Conservation (phyloP, 37 sponge, comb jelly and placozoan species). For the Aplysina aerophoba region DNA sequence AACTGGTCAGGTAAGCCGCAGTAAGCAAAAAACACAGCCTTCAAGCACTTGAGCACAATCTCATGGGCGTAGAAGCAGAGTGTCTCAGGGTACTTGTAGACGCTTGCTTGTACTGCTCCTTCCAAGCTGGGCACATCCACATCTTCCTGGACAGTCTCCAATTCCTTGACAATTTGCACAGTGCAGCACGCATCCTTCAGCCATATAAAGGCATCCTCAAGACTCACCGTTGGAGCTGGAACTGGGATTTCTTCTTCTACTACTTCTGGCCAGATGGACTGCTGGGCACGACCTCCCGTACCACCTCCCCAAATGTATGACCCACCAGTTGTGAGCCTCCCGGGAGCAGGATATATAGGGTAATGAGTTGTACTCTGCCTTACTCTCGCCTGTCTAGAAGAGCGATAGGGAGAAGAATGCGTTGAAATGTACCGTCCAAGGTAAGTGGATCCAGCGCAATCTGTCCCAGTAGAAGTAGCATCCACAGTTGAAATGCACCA, state of each 20-base stretch:
- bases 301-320: conserved; percentile 1
- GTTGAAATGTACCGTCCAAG: neutral
- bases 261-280: neutral
- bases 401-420: neutral
- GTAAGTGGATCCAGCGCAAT: neutral
- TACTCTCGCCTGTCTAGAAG: neutral
- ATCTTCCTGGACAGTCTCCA: neutral
- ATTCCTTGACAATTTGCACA: neutral
- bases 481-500: neutral
- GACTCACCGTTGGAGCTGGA: neutral
- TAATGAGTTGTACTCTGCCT: neutral
- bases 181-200: neutral
- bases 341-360: neutral
- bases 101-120: neutral
- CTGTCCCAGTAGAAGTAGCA: neutral
- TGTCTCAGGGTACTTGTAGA: conserved; percentile 40
- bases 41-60: conserved; percentile 64
- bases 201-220: neutral
- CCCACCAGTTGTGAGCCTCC: neutral
- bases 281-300: neutral
- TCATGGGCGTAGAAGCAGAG: conserved; percentile 76
- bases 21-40: conserved; percentile 52
- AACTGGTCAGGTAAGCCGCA: conserved; percentile 34
- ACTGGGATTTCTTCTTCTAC: neutral
- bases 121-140: neutral